Conservation (phyloP, 92 coral and sea anemone genomes). For the Galaxea fascicularis region DNA sequence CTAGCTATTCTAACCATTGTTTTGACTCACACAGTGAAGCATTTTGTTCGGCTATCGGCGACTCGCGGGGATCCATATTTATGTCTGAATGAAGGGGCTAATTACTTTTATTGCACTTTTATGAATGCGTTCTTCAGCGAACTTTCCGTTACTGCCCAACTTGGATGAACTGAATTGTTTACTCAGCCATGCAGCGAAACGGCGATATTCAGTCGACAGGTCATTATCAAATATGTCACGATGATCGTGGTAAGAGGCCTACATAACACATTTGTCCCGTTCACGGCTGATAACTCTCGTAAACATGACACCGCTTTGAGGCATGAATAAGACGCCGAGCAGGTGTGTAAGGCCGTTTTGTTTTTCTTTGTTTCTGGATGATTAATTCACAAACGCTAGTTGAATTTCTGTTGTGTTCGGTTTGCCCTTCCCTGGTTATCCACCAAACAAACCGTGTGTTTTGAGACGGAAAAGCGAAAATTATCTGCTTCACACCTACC, state of each 20-base stretch:
- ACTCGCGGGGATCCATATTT: conserved; percentile 1
- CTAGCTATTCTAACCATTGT: background rate
- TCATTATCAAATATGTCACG: background rate
- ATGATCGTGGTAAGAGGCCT: background rate
- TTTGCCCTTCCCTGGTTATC: background rate
- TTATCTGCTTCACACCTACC: background rate
- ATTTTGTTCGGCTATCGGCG: conserved; percentile 1
- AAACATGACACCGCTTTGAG: background rate
- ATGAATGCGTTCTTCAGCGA: conserved; percentile 45
- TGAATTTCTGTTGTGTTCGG: conserved; percentile 6
- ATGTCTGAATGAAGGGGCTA: conserved; percentile 8
- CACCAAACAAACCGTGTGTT: background rate
- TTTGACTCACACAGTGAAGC: background rate
- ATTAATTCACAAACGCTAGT: background rate
- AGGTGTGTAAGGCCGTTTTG: background rate
- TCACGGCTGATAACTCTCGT: background rate
- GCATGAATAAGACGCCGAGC: background rate
- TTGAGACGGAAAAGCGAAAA: background rate
- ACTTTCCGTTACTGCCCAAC: conserved; percentile 42
- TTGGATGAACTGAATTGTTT: background rate
- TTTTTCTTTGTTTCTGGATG: background rate
- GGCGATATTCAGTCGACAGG: background rate
- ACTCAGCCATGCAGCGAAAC: background rate
- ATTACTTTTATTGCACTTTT: background rate
- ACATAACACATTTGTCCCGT: background rate